These are phyloP conservation scores for Pristionchus pacificus DNA, from an alignment of 1,140 invertebrate species.

Conservation along the genomic window DNA sequence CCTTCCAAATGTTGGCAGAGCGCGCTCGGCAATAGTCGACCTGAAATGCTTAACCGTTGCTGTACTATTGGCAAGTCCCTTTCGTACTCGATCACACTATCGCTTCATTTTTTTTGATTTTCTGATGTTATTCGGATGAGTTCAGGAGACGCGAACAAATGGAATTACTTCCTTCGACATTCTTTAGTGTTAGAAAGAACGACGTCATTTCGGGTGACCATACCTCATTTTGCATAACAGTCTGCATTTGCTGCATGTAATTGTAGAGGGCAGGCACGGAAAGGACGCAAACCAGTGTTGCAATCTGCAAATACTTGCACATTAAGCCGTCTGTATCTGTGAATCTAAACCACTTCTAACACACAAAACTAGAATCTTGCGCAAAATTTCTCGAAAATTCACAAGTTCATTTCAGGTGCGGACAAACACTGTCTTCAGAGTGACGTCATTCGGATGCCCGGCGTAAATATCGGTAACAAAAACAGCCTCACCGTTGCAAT, in stretches of 20 bases:
- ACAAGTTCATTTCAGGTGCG: neutral
- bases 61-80: no score
- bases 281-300: conserved; percentile 55
- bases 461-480: neutral
- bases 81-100: no score
- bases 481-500: conserved; percentile 26
- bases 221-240: conserved; percentile 50
- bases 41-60: no score
- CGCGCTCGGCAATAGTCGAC: conserved; percentile 47
- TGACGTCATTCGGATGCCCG: neutral
- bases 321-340: no score
- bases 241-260: conserved; percentile 52
- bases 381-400: neutral
- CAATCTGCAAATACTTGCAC: conserved; percentile 28
- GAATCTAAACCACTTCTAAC: no score
- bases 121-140: no score
- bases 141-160: no score
- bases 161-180: no score
- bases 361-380: neutral
- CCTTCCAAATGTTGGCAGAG: conserved; percentile 49
- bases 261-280: conserved; percentile 57
- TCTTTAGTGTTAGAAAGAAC: neutral
- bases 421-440: no score
- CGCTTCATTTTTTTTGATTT: no score
- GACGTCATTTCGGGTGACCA: neutral